Conservation (phyloP, 2,113 vertebrate species). For the Pogona vitticeps region DNA sequence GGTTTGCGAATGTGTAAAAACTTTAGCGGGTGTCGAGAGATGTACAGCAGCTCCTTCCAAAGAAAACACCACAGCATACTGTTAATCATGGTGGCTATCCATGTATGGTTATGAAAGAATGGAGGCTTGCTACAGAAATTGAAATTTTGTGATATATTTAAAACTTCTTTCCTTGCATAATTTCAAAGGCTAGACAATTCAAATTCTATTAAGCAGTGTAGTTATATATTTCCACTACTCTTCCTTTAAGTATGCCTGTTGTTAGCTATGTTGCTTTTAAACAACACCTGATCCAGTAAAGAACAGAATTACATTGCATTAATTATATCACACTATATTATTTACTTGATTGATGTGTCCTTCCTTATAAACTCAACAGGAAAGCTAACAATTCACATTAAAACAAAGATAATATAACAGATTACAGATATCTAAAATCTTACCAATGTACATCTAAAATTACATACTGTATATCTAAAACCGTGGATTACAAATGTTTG, state of each 20-base stretch:
- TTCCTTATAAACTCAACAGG: no score
- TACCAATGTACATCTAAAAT: no score
- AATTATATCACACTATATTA: no score
- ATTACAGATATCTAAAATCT: no score
- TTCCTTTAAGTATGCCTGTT: neutral
- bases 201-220: neutral
- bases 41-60: constrained; percentile 35
- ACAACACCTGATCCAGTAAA: neutral
- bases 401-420: no score
- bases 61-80: constrained; percentile 57
- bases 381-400: no score
- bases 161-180: neutral
- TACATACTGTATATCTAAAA: no score
- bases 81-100: constrained; percentile 19
- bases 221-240: neutral
- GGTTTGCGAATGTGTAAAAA: neutral
- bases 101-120: neutral
- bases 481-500: no score
- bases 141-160: neutral
- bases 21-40: neutral
- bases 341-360: no score
- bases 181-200: neutral
- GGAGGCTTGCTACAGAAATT: neutral
- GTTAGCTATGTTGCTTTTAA: neutral
- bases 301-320: no score